Evolutionary conservation across 2,797 vertebrate species (phyloP), one percentile per base, ranked within the genome.

Genomic region (Apogon talboti): DNA sequence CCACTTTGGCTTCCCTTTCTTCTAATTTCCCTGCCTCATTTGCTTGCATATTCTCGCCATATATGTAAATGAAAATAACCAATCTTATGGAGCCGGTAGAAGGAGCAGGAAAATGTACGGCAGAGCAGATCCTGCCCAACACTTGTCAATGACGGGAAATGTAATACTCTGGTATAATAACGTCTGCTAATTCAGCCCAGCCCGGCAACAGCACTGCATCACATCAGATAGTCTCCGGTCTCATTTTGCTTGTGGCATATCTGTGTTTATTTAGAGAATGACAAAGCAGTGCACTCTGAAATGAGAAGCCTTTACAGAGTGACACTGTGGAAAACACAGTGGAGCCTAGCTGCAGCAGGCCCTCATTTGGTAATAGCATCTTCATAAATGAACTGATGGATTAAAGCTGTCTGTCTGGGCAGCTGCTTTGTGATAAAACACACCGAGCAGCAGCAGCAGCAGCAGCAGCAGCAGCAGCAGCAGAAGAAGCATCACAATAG

Each of bases 1-100:
- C 82, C 88, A 88, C 86, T 91, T 86, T 87, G 80, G 83, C 70
- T 78, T 59, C 65, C 60, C 78, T 82, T 83, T 89, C 69, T 86
- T 86, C 78, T 70, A 74, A 80, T 89, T 79, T 84, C 59, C 57
- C 81, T 71, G 78, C 82, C 73, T 88, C 78, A 82, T 90, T 87
- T 86, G 47, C 85, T 61, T 66, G 71, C 79, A 79, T 85, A 83
- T 78, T 69, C 73, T 83, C 54, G 14, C 68, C 71, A 75, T 67
- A 75, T 81, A 86, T 91, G 81, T 79, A 87, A 86, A 88, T 87
- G 76, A 64, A 80, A 82, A 85, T 69, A 82, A 69, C 64, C 65
- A 71, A 78, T 78, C 56, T 81, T 6, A 74, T 46, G 64, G 43
- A 68, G 57, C 71, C 63, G 73, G 44, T 30, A 66, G 58, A 67